Base-by-base conservation (phyloP, 2,888 invertebrate species). In the Tenthredo notha region DNA sequence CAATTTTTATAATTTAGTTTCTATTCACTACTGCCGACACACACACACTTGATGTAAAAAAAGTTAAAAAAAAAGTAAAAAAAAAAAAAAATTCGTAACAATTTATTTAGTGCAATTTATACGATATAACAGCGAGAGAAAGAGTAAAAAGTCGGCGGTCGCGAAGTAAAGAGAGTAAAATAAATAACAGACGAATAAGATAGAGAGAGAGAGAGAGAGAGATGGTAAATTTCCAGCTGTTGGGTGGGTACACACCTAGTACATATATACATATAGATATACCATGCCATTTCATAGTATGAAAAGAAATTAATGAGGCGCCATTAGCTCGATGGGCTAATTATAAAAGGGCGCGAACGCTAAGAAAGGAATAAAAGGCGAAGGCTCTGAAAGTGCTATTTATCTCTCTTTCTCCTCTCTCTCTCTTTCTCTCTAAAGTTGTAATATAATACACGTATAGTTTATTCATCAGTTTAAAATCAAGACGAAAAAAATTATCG, bases 291-390 rank as follows among this genome's bases (percentile, higher is more conserved):
- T 37, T 15, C 33, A 37, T 37, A 33, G 40, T 1, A 58, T 54
- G 78, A 78, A 78, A 78, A 54, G 78, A 78, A 78, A 78, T 58
- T 50, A 78, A 78, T 78, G 78, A 78, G 58, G 18, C 54, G 50
- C 58, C 78, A 78, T 78, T 78, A 54, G 54, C 54, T 54, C 78
- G 78, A 78, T 78, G 78, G 50, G 50, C 33, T 78, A 54, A 78
- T 78, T 78, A 78, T 47, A 18, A 78, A 78, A 33, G 58, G 50
- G 33, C 50, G 78, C 33, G 54, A 78, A 29, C 15, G 15, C 29
- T 15, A 15, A n/a, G 74, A 25, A 74, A 40, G 25, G 25, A 74
- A 47, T 25, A 33, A 47, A 47, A 47, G 33, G 6, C 25, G 9
- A 47, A 47, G 74, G 74, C 70, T 25, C 33, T 2, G n/a, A 70